Base-by-base conservation (phyloP, 2,888 invertebrate genomes). In the Cryptops parisi region DNA sequence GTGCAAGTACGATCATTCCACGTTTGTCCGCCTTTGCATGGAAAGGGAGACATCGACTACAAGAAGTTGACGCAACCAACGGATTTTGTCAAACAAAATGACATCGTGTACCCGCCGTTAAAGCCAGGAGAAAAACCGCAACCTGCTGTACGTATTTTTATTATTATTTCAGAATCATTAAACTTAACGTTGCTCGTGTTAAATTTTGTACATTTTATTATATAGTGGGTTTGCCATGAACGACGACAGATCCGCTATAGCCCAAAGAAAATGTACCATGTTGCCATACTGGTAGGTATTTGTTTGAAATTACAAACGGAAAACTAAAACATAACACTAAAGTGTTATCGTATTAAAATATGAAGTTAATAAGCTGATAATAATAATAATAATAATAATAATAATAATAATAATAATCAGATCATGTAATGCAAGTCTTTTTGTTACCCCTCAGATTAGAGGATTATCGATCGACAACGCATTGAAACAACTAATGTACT, bases 391-490 rank as follows among this genome's bases (percentile, higher is more conserved):
- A n/a, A n/a, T n/a, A n/a, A n/a, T n/a, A n/a, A n/a, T n/a, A n/a
- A n/a, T n/a, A n/a, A n/a, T n/a, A n/a, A n/a, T n/a, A n/a, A n/a
- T n/a, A n/a, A n/a, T n/a, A n/a, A n/a, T n/a, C n/a, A n/a, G n/a
- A n/a, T n/a, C n/a, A n/a, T n/a, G n/a, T n/a, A n/a, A n/a, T n/a
- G n/a, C n/a, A n/a, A n/a, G n/a, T 23, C 38, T 22, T 41, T 55
- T 47, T 50, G 21, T 55, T 55, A 38, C 17, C 2, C 72, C 76
- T 60, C 76, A 94, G 65, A 79, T 96, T 2, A 77, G 94, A 62
- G 96, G 96, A 15, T 82, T 94, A 84, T 75, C 83, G 17, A 82
- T 94, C 2, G 94, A 96, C 70, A 94, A 96, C 71, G 96, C 96
- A 12, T 66, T 94, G 1, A 88, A 84, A 67, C 94, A 96, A 68